These are phyloP conservation scores for Branchellion lobata DNA, from an alignment of 2,888 invertebrate genomes.

Conservation along the genomic window DNA sequence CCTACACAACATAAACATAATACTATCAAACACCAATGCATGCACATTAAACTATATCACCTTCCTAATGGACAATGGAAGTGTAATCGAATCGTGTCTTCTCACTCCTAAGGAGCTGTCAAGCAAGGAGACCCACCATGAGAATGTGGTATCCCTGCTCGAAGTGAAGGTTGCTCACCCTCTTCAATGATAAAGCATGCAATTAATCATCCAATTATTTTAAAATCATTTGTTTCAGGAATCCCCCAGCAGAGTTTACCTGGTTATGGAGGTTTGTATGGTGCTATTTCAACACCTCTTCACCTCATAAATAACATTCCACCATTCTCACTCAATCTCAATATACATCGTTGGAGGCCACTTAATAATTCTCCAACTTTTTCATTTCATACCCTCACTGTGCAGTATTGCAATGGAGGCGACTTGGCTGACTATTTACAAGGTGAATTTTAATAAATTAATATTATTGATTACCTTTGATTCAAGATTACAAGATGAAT, in stretches of 20 bases:
- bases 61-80: too few relatives aligned
- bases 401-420: slow-evolving; percentile 98
- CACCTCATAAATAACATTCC: not conserved
- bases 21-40: too few relatives aligned
- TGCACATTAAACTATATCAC: too few relatives aligned
- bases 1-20: too few relatives aligned
- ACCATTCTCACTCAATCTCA: too few relatives aligned
- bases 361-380: not conserved
- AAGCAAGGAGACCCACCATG: slow-evolving; percentile 80
- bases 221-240: slow-evolving; percentile 66
- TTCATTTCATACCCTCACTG: slow-evolving; percentile 61
- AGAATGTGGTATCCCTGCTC: slow-evolving; percentile 93
- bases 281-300: too few relatives aligned
- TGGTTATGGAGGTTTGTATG: slow-evolving; percentile 93
- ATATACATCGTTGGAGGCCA: too few relatives aligned
- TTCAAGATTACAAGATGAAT: too few relatives aligned
- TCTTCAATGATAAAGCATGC: too few relatives aligned
- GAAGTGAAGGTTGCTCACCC: slow-evolving; percentile 94
- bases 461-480: too few relatives aligned
- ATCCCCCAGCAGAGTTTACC: slow-evolving; percentile 87
- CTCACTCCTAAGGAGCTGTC: slow-evolving; percentile 77
- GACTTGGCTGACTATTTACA: slow-evolving; percentile 95
- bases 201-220: not conserved
- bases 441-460: slow-evolving; percentile 65
- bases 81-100: not conserved